Base-by-base conservation (phyloP, 1,140 invertebrate genomes). In the Drosophila lowei region DNA sequence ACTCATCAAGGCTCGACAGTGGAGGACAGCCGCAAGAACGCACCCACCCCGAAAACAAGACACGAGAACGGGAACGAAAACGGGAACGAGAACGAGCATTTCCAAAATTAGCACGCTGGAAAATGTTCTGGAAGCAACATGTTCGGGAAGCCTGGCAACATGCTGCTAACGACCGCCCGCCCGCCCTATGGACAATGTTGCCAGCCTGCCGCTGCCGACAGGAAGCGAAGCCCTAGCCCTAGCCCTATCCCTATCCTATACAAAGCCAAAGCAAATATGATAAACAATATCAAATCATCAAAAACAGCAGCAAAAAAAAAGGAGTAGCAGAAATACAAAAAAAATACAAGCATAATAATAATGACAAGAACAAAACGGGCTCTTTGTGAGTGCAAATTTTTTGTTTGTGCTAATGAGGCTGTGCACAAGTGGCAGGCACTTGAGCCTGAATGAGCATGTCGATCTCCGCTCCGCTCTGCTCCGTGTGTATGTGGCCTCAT, bases 101-200 rank as follows among this genome's bases (percentile, higher is more conserved):
- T 81, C 81, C 77, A 85, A 85, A 85, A 86, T 77, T 79, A 84
- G 80, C 66, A 53, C 65, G 38, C 56, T 70, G 67, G 61, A 81
- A 78, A 13, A 9, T 38, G 60, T 78, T 70, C 65, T 65, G 60
- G 54, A 6, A 21, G 63, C 66, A 84, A 48, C 76, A 85, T 75
- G 78, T 68, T 80, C 66, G 57, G 2, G 34, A 25, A 41, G 25
- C 1, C 38, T 16, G 7, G 44, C 48, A 42, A 49, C 44, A 64
- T 75, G 60, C 53, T 64, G 66, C 56, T 38, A 25, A 5, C 23
- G 5, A 4, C 23, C 23, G 23, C 4, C 3, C 23, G 23, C 23
- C 4, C 18, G 18, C 18, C 23, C 5, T 25, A 53, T 21, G 25
- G 48, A 72, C 43, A 62, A 72, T 73, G 70, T 23, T 23, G 52